A percentile compares a stretch with the other conserved stretches of the same genome.
phyloP scores from a whole-genome alignment of 2,888 invertebrate species.

The Nephrotoma flavescens region DNA sequence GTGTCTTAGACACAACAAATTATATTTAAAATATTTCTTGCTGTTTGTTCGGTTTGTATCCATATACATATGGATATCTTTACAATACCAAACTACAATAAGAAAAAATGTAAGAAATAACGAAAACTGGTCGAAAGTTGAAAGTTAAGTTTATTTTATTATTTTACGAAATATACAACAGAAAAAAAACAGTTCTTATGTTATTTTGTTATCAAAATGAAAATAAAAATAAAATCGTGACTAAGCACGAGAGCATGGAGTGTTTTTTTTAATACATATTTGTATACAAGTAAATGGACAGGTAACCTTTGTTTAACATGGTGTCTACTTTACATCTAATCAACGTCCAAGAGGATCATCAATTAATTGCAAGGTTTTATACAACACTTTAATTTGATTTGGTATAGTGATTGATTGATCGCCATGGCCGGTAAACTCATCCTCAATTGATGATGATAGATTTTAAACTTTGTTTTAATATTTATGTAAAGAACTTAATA shows the following conservation, averaged over 20 bases:
- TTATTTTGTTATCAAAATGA: constrained; percentile 3
- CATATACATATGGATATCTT: neutral
- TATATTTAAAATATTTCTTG: neutral
- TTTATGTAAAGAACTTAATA: no score
- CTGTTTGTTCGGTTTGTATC: neutral
- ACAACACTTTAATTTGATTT: no score
- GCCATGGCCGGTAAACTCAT: no score
- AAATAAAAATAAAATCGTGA: neutral
- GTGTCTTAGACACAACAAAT: neutral
- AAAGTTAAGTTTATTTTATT: constrained; percentile 1
- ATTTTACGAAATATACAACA: neutral
- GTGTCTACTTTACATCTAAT: neutral
- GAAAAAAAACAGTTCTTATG: neutral
- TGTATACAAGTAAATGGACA: neutral
- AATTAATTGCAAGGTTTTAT: no score
- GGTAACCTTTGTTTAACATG: neutral
- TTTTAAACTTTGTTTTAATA: no score
- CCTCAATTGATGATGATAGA: no score
- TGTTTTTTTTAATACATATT: neutral
- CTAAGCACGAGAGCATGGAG: constrained; percentile 1
- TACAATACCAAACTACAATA: neutral
- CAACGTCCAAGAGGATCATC: no score
- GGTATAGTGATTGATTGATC: no score
- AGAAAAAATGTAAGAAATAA: neutral
- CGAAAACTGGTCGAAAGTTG: constrained; percentile 3